Evolutionary conservation across 2,888 invertebrate genomes (phyloP), one percentile per base, ranked within the genome.

Genomic region (Chaetogeoica ovagalla): DNA sequence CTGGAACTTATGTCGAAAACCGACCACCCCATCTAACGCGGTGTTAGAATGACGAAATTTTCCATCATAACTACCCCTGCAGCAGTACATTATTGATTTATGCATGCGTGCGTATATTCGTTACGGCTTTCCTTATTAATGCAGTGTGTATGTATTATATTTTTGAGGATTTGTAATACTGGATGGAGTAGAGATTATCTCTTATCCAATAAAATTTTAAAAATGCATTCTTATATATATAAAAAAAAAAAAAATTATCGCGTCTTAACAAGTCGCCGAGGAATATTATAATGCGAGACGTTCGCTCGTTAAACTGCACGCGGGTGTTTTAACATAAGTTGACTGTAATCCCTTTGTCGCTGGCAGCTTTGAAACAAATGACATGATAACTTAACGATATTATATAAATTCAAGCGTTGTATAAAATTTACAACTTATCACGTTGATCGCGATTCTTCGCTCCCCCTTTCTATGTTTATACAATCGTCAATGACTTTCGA

Each of bases 351-450:
- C 30, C 59, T 71, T 63, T 23, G 17, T 30, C 62, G 30, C 19
- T 13, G 62, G 72, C 23, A 30, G 48, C 30, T 48, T 57, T 43
- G 23, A 23, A 72, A 71, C 59, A 59, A 43, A 60, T 43, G 19
- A 43, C 59, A n/a, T 30, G 19, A 71, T 59, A 48, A 72, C 62
- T 62, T 23, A 48, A 19, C 72, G n/a, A 48, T 62, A 60, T 72
- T 62, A 62, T 72, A 30, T 7, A 52, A 62, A 72, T 71, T 59
- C 60, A 48, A 59, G 59, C 39, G 9, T 39, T 48, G 62, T 19
- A 48, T n/a, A 43, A 21, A 21, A 71, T 37, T 72, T 48, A 62
- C 48, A 52, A 71, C 39, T 19, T 62, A 72, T 72, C 48, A 30
- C 4, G 4, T 62, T n/a, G 13, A 30, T 13, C 48, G 15, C 30